Conservation (phyloP, 2,113 vertebrate species). For the Xenopus tropicalis region DNA sequence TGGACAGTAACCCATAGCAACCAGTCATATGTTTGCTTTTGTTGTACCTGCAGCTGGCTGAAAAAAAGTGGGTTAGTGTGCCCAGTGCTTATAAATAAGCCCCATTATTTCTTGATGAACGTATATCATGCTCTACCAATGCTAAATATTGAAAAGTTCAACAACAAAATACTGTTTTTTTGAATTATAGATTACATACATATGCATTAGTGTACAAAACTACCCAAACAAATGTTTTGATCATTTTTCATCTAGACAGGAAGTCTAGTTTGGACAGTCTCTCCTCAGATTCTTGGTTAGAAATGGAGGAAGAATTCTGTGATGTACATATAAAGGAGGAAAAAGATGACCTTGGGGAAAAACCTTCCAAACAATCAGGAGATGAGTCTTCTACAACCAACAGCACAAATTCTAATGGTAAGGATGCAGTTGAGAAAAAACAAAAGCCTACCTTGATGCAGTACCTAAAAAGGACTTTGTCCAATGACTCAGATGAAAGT, state of each 20-base stretch:
- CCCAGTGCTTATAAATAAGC: too few relatives aligned
- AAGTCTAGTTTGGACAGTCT: conserved; percentile 81
- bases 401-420: conserved; percentile 64
- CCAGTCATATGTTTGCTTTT: too few relatives aligned
- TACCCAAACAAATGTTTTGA: not conserved
- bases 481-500: conserved; percentile 81
- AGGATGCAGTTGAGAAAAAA: conserved; percentile 62
- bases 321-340: conserved; percentile 73
- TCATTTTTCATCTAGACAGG: conserved; percentile 66
- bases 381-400: conserved; percentile 70
- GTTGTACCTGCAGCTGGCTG: too few relatives aligned
- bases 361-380: conserved; percentile 52
- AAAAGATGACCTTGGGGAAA: conserved; percentile 57
- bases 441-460: conserved; percentile 61
- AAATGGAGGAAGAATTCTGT: conserved; percentile 85
- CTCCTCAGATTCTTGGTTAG: conserved; percentile 82
- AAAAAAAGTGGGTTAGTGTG: too few relatives aligned
- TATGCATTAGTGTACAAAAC: too few relatives aligned
- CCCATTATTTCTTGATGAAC: too few relatives aligned
- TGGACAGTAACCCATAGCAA: too few relatives aligned
- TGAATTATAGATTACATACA: too few relatives aligned
- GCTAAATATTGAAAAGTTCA: too few relatives aligned
- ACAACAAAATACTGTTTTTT: too few relatives aligned
- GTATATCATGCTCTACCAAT: too few relatives aligned
- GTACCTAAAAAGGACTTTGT: conserved; percentile 75